Conservation (phyloP, 2,113 vertebrate genomes). For the Lepisosteus osseus region DNA sequence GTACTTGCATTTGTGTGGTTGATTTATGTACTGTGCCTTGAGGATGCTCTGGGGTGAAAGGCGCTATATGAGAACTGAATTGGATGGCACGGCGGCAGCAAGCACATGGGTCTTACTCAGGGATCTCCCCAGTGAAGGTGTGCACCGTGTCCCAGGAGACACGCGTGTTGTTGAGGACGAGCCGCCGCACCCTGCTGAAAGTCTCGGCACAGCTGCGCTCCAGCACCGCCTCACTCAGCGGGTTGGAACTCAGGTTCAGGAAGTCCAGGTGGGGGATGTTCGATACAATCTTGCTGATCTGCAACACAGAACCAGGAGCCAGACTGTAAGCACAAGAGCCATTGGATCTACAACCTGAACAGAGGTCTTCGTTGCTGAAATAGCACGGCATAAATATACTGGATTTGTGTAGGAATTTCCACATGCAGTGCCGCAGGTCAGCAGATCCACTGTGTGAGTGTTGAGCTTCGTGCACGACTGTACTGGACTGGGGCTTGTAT, state of each 20-base stretch:
- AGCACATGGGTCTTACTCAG: constrained; percentile 73
- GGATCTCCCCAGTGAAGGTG: constrained; percentile 80
- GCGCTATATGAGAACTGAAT: no score
- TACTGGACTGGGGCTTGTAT: no score
- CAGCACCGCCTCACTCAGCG: constrained; percentile 80
- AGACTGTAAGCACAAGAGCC: neutral
- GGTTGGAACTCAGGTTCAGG: constrained; percentile 97
- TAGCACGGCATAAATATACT: no score
- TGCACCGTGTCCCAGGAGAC: constrained; percentile 94
- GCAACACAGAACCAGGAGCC: constrained; percentile 18
- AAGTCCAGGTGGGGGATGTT: constrained; percentile 92
- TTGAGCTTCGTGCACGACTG: no score
- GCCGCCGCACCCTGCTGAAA: constrained; percentile 81
- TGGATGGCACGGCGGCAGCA: no score
- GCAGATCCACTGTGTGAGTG: no score
- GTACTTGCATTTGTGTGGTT: no score
- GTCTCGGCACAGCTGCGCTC: constrained; percentile 77
- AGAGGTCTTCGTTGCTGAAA: no score
- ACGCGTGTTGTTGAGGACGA: constrained; percentile 95
- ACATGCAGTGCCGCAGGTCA: no score
- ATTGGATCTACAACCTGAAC: neutral
- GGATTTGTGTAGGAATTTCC: no score
- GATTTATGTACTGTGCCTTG: no score
- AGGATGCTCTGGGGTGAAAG: no score
- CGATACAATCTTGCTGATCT: constrained; percentile 95